Conservation (phyloP, 2,888 invertebrate species). For the Holacanthella duospinosa region DNA sequence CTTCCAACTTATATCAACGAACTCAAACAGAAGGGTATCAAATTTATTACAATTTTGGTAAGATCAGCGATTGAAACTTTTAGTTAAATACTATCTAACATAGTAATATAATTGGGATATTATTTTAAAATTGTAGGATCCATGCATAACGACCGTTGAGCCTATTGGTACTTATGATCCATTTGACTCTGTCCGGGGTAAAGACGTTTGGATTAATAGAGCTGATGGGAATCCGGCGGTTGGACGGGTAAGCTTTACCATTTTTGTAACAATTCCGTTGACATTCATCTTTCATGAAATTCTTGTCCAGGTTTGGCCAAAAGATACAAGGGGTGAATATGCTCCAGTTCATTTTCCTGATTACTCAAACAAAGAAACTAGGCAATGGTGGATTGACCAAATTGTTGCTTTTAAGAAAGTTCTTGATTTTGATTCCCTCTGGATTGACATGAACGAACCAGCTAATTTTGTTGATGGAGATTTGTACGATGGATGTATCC, state of each 20-base stretch:
- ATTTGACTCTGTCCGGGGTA: conserved; percentile 19
- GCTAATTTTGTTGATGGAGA: conserved; percentile 65
- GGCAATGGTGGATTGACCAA: conserved; percentile 60
- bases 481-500: conserved; percentile 48
- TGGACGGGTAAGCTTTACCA: too few relatives aligned
- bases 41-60: conserved; percentile 33
- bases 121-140: conserved; percentile 19
- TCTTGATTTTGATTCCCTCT: conserved; percentile 60
- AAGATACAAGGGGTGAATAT: too few relatives aligned
- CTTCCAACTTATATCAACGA: conserved; percentile 57
- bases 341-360: conserved; percentile 25
- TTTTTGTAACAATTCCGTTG: too few relatives aligned
- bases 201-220: conserved; percentile 26
- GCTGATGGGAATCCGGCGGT: conserved; percentile 42
- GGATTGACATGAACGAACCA: conserved; percentile 76
- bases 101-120: too few relatives aligned
- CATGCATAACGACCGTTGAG: conserved; percentile 38
- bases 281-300: too few relatives aligned
- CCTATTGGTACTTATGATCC: conserved; percentile 39
- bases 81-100: neutral
- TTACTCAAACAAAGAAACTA: conserved; percentile 53
- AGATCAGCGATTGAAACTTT: neutral
- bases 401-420: conserved; percentile 52
- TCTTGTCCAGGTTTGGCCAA: too few relatives aligned
- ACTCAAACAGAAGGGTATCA: conserved; percentile 49